Evolutionary conservation across 1,140 invertebrate species (phyloP).

Genomic region (Epicauta chinensis): DNA sequence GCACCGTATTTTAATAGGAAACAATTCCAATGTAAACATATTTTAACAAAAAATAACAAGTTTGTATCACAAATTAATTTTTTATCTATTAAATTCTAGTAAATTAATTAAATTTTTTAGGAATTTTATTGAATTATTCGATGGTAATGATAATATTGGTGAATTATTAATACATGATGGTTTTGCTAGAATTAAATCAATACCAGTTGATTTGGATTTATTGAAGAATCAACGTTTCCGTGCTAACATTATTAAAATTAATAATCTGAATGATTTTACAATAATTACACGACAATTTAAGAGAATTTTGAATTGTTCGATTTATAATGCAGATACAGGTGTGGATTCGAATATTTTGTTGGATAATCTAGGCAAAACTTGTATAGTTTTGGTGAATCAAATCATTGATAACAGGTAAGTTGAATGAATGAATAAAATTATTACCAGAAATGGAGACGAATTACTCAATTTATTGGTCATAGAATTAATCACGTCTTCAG

Average conservation of each 20-base stretch:
- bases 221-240: conserved; percentile 34
- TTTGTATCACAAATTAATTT: conserved; percentile 30
- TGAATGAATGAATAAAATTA: too few species aligned
- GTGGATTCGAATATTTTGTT: too few species aligned
- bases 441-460: too few species aligned
- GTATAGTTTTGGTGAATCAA: too few species aligned
- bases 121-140: conserved; percentile 49
- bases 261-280: conserved; percentile 27
- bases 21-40: conserved; percentile 42
- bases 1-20: conserved; percentile 54
- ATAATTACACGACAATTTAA: conserved; percentile 25
- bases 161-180: conserved; percentile 42
- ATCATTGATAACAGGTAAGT: conserved; percentile 46
- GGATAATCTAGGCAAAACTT: too few species aligned
- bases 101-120: conserved; percentile 31
- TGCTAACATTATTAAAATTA: conserved; percentile 26
- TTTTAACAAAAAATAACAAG: conserved; percentile 24
- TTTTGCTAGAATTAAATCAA: conserved; percentile 34
- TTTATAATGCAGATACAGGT: conserved; percentile 28
- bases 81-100: background rate
- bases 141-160: conserved; percentile 42
- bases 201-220: conserved; percentile 27
- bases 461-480: too few species aligned
- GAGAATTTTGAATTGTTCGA: conserved; percentile 20
- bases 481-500: too few species aligned